Evolutionary conservation across 2,888 invertebrate species (phyloP), one percentile per base, ranked within the genome.

Genomic region (Chrysolina oricalcia): DNA sequence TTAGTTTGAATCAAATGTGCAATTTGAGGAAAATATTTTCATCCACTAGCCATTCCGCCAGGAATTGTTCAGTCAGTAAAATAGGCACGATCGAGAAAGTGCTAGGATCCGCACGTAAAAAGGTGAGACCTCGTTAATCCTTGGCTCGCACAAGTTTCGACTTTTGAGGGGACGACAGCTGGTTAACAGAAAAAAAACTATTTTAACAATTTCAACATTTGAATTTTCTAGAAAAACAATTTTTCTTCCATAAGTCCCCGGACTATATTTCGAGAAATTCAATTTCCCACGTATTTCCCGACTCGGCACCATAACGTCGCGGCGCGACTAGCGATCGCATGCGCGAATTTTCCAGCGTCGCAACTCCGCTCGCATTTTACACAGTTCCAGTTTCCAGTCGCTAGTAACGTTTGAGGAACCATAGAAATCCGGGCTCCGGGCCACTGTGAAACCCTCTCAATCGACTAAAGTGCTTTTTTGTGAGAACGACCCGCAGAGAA

Each of bases 311-410:
- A 35, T 59, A n/a, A 35, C 27, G 59, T 27, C 11, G 35, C 59
- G 23, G 35, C 8, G 15, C 23, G 15, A 8, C 23, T n/a, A 11
- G 13, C 10, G 11, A 15, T 11, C 59, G 59, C 59, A 59, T 23
- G 59, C 59, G 59, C 59, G 35, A 59, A 59, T 59, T 59, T 59
- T 59, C 59, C 59, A 10, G 3, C 59, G 59, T 27, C 59, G 13
- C 19, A 23, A 15, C 59, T 59, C 6, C 5, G 23, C 15, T 35
- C 59, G 53, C 53, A 11, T 53, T 53, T 59, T 27, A 17, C 35
- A 35, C 59, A 59, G 59, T 59, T 59, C 35, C 59, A 59, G 59
- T 59, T 59, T 59, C 59, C 35, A 59, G 59, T 59, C 27, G 23
- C 35, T 59, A 35, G 59, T 27, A 27, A 59, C 59, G 27, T 27